Conservation (phyloP, 2,888 invertebrate genomes). For the Noctua janthe region DNA sequence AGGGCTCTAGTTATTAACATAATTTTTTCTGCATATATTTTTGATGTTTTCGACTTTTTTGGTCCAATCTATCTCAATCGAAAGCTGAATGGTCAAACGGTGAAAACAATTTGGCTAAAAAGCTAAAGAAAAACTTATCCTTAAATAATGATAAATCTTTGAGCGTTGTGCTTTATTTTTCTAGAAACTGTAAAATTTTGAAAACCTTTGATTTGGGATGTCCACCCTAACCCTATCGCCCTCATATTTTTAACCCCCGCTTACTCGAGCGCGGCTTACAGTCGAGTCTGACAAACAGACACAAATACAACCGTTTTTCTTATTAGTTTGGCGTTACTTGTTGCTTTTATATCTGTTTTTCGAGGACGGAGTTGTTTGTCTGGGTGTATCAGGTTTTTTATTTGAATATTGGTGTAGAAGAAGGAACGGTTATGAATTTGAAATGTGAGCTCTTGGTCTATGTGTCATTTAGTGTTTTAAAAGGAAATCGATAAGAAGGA, state of each 20-base stretch:
- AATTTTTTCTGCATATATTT: no score
- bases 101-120: no score
- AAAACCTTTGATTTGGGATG: no score
- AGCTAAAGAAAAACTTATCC: no score
- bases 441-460: background rate
- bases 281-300: slow-evolving; percentile 67
- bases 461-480: background rate
- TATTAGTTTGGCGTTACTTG: slow-evolving; percentile 59
- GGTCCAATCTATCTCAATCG: no score
- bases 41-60: no score
- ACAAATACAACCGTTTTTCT: slow-evolving; percentile 56
- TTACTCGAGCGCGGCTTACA: slow-evolving; percentile 66
- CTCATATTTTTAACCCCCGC: slow-evolving; percentile 67
- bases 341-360: slow-evolving; percentile 52
- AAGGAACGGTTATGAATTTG: background rate
- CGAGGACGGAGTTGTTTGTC: slow-evolving; percentile 13
- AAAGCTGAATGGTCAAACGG: no score
- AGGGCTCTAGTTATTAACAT: no score
- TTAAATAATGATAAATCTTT: no score
- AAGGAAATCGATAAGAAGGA: no score
- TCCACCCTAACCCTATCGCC: slow-evolving; percentile 48
- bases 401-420: background rate
- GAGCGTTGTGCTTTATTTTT: no score
- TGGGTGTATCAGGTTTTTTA: slow-evolving; percentile 11
- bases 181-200: no score